A percentile compares a stretch with the other conserved stretches of the same genome.
These are phyloP conservation scores for Spilogale gracilis DNA, from an alignment of 2,113 vertebrate genomes.

Conservation along the genomic window DNA sequence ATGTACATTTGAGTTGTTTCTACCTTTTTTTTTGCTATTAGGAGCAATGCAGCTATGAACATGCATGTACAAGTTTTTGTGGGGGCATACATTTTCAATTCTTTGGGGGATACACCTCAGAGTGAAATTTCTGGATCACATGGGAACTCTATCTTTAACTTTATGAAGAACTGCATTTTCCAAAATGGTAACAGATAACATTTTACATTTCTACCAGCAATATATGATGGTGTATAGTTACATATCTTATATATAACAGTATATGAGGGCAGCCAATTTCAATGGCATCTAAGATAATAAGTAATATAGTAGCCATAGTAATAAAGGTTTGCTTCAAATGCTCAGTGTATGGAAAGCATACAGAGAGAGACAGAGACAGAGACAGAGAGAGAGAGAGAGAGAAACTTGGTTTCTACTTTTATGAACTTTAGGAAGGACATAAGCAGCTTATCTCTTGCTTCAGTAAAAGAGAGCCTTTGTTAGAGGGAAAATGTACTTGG, in stretches of 20 bases:
- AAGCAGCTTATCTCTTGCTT: not conserved
- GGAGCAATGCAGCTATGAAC: not conserved
- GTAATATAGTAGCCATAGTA: not conserved
- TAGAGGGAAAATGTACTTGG: not conserved
- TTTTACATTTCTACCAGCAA: not conserved
- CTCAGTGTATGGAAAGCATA: not conserved
- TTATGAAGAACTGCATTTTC: not conserved
- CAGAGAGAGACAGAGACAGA: too few species aligned
- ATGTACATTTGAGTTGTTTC: not conserved
- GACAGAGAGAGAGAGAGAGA: too few species aligned
- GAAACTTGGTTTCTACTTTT: not conserved
- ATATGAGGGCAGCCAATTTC: not conserved
- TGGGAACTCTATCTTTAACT: not conserved
- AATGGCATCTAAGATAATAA: not conserved
- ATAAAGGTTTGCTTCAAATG: not conserved
- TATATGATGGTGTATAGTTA: not conserved
- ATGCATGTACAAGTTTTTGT: not conserved
- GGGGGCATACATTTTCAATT: not conserved
- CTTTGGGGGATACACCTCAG: not conserved
- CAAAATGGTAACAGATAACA: not conserved
- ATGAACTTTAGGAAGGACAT: constrained; percentile 1
- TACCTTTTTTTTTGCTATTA: not conserved
- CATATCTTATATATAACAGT: not conserved
- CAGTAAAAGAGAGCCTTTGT: constrained; percentile 40
- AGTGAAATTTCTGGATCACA: not conserved